Evolutionary conservation across 2,888 invertebrate species (phyloP).

Genomic region (Cheilosia vernalis): DNA sequence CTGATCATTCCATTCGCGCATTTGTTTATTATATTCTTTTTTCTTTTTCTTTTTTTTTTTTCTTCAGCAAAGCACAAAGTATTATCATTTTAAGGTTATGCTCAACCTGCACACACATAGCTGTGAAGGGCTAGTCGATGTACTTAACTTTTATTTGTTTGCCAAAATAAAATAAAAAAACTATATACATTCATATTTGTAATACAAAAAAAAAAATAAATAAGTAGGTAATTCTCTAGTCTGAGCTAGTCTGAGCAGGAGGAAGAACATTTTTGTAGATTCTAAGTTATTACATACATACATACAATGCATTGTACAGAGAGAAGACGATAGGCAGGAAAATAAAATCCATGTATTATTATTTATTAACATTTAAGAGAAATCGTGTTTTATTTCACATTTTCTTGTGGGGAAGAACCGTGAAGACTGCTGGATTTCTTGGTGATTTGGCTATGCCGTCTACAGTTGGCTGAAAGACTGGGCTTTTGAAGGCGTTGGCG

Average conservation of each 20-base stretch:
- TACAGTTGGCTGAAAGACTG: too few relatives aligned
- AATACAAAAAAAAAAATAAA: conserved; percentile 16
- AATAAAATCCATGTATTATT: conserved; percentile 62
- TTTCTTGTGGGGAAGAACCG: too few relatives aligned
- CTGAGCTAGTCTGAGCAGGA: conserved; percentile 51
- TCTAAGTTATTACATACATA: conserved; percentile 50
- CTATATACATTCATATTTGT: conserved; percentile 16
- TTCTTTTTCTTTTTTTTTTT: conserved; percentile 24
- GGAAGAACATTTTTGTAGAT: conserved; percentile 47
- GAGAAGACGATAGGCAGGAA: conserved; percentile 9
- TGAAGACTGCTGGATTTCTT: too few relatives aligned
- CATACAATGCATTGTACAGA: conserved; percentile 68
- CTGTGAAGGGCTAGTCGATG: background rate
- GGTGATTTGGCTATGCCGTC: too few relatives aligned
- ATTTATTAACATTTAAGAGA: conserved; percentile 52
- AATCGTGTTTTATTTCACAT: conserved; percentile 3
- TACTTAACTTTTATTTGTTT: conserved; percentile 46
- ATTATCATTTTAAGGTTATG: conserved; percentile 38
- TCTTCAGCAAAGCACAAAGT: conserved; percentile 60
- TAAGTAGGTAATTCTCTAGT: conserved; percentile 52
- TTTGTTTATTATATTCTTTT: conserved; percentile 26
- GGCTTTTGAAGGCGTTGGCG: too few relatives aligned
- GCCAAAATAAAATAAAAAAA: conserved; percentile 27
- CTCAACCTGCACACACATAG: conserved; percentile 1
- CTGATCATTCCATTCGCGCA: conserved; percentile 36